phyloP scores from a whole-genome alignment of 2,888 invertebrate species.

The Drosophila nigritarsus region DNA sequence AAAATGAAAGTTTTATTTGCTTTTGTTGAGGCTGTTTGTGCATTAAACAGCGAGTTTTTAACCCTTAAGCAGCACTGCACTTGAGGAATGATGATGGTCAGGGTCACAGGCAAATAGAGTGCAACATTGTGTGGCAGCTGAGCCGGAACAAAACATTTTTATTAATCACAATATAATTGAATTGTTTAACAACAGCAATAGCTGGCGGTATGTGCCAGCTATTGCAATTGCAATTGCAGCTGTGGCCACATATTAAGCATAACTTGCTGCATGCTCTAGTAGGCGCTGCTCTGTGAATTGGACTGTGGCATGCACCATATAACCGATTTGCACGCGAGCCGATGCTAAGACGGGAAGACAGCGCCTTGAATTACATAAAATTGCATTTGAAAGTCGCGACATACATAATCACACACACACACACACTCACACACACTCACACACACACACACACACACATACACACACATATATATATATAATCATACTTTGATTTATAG shows the following conservation, averaged over 20 bases:
- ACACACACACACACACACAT: not conserved
- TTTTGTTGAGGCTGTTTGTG: constrained; percentile 17
- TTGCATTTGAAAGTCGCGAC: constrained; percentile 72
- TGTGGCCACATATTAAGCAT: constrained; percentile 62
- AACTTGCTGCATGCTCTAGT: constrained; percentile 71
- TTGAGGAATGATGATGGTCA: constrained; percentile 14
- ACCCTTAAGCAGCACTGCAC: constrained; percentile 28
- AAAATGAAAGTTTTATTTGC: constrained; percentile 81
- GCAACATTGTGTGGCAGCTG: constrained; percentile 53
- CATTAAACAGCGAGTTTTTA: constrained; percentile 34
- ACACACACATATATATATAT: not conserved
- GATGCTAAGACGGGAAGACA: constrained; percentile 24
- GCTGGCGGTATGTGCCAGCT: not conserved
- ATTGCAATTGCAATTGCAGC: constrained; percentile 23
- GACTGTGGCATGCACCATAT: constrained; percentile 74
- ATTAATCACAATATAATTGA: constrained; percentile 74
- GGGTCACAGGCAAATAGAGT: constrained; percentile 49
- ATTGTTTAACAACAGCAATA: constrained; percentile 58
- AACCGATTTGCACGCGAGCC: constrained; percentile 69
- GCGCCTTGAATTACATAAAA: constrained; percentile 79
- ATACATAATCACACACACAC: constrained; percentile 8
- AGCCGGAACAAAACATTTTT: constrained; percentile 64
- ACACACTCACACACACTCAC: constrained; percentile 1
- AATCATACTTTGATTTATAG: not conserved
- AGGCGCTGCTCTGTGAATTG: constrained; percentile 63